Base-by-base conservation (phyloP, 2,888 invertebrate species). In the Oxyscelio sp. region DNA sequence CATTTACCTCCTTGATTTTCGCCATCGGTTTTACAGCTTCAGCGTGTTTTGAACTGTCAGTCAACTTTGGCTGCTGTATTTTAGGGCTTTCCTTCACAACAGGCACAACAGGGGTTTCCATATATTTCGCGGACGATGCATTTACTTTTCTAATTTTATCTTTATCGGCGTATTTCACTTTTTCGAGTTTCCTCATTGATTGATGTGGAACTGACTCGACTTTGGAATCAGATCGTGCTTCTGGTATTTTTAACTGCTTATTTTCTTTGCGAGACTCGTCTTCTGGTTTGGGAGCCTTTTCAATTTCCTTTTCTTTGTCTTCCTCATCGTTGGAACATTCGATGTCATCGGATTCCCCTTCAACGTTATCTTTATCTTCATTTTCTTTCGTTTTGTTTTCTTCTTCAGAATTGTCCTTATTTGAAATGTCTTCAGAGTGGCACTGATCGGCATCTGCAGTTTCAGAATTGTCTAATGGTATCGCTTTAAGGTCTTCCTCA, bases 81-180 rank as follows among this genome's bases (percentile, higher is more conserved):
- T 48, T 21, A 13, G 54, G 78, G 68, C 38, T 66, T 83, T 73
- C 68, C 68, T 85, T 75, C 38, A 38, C 48, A 59, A 9, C 15
- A 9, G 58, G 21, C 17, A 66, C 15, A 61, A 24, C 8, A 17
- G 34, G n/a, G 75, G 61, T 17, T 80, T 79, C 74, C 56, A 8
- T 48, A 24, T 73, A 54, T 50, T 80, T 73, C 24, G 15, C 21
- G n/a, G 9, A 43, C 4, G 77, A 66, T 22, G 22, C n/a, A 24
- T 77, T 68, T 43, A 43, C 38, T 31, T 71, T 80, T 24, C 63
- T 59, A 2, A 74, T 21, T 63, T 89, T 92, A 6, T 90, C 90
- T 56, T 92, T 93, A 73, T 93, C 91, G 3, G 91, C 92, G 45
- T 84, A 79, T 83, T 90, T 89, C 0, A 93, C 91, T 79, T 92